phyloP scores from a whole-genome alignment of 1,140 invertebrate genomes.

The Onthophagus taurus region DNA sequence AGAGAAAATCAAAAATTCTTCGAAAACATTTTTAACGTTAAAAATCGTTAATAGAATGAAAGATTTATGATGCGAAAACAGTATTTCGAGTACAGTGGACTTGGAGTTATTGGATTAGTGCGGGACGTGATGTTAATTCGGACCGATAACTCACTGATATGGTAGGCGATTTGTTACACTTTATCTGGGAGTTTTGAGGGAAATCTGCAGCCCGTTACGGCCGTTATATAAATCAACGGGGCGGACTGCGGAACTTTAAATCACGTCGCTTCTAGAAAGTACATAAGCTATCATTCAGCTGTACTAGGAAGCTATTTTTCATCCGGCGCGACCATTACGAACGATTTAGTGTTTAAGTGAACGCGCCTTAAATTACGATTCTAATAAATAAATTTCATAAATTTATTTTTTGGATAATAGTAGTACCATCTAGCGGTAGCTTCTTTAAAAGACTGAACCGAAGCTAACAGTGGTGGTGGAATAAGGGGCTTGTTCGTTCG shows the following conservation, averaged over 20 bases:
- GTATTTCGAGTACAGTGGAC: background rate
- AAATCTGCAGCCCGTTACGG: constrained; percentile 8
- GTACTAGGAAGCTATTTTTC: constrained; percentile 15
- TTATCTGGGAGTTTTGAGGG: constrained; percentile 6
- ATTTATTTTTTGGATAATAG: too few relatives aligned
- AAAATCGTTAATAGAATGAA: background rate
- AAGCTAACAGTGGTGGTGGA: too few relatives aligned
- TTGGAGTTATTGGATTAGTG: background rate
- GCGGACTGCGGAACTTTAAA: constrained; percentile 1
- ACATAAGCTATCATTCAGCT: constrained; percentile 17
- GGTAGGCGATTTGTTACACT: constrained; percentile 11
- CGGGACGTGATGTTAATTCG: too few relatives aligned
- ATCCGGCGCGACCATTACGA: constrained; percentile 4
- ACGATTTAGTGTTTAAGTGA: background rate
- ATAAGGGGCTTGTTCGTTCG: too few relatives aligned
- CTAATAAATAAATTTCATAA: too few relatives aligned
- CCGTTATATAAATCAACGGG: constrained; percentile 6
- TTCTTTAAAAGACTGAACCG: too few relatives aligned
- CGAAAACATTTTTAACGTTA: background rate
- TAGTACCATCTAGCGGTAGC: too few relatives aligned
- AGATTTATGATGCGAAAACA: background rate
- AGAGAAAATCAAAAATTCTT: background rate
- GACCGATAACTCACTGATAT: constrained; percentile 3
- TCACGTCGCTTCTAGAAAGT: constrained; percentile 5
- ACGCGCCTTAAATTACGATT: constrained; percentile 5